These are phyloP conservation scores for Adineta ricciae DNA, from an alignment of 2,888 invertebrate genomes.

Conservation along the genomic window DNA sequence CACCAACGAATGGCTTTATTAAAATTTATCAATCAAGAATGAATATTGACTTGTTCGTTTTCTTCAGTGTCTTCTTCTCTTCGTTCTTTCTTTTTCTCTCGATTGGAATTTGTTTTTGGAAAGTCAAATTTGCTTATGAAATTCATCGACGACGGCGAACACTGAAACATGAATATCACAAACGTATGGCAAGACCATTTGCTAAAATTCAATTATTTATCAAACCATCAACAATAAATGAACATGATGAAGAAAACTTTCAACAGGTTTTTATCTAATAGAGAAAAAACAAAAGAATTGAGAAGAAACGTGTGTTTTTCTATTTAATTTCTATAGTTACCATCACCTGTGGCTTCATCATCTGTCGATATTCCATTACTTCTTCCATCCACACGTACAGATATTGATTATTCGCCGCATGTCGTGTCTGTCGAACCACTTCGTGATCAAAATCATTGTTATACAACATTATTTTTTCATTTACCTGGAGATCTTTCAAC, in stretches of 20 bases:
- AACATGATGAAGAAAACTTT: background rate
- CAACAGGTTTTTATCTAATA: background rate
- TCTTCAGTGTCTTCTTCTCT: conserved; percentile 9
- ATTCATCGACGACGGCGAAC: background rate
- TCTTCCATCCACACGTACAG: background rate
- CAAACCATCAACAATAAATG: background rate
- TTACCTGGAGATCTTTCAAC: conserved; percentile 18
- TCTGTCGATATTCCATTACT: conserved; percentile 7
- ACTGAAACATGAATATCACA: conserved; percentile 1
- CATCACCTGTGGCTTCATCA: background rate
- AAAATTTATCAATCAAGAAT: conserved; percentile 1
- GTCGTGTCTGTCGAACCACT: conserved; percentile 10
- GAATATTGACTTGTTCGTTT: conserved; percentile 10
- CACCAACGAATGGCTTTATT: background rate
- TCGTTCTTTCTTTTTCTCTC: conserved; percentile 21
- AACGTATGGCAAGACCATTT: conserved; percentile 17
- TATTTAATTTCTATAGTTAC: background rate
- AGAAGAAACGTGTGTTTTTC: background rate
- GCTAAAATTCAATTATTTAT: conserved; percentile 20
- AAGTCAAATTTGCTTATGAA: background rate
- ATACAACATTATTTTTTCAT: conserved; percentile 17
- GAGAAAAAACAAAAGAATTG: too few relatives aligned
- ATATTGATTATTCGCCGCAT: conserved; percentile 14
- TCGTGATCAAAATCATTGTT: background rate
- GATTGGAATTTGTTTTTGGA: conserved; percentile 12